A percentile compares a stretch with the other conserved stretches of the same genome.
These are phyloP conservation scores for Odontocerum albicorne DNA, from an alignment of 2,888 invertebrate genomes.

Conservation along the genomic window DNA sequence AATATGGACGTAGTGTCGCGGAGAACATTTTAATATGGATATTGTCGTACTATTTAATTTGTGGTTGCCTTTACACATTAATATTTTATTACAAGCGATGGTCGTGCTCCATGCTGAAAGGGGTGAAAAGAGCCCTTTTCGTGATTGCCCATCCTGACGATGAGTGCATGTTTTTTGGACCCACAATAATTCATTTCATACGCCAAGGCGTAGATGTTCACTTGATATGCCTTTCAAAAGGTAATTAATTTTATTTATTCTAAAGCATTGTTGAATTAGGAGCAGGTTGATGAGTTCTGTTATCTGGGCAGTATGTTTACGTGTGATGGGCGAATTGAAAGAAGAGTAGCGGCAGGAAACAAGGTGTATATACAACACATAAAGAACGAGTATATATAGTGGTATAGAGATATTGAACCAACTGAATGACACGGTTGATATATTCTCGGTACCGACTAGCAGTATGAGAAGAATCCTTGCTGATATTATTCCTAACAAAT, in stretches of 20 bases:
- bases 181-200: conserved; percentile 74
- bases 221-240: conserved; percentile 83
- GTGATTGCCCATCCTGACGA: conserved; percentile 91
- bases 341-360: too few species aligned
- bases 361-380: too few species aligned
- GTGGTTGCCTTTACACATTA: conserved; percentile 23
- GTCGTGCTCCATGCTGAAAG: conserved; percentile 15
- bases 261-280: too few species aligned
- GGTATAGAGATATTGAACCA: too few species aligned
- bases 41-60: conserved; percentile 24
- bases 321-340: too few species aligned
- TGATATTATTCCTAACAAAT: too few species aligned
- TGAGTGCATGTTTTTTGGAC: conserved; percentile 99
- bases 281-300: too few species aligned
- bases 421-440: too few species aligned
- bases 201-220: conserved; percentile 70
- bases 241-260: conserved; percentile 55
- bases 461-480: too few species aligned
- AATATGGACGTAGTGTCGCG: conserved; percentile 17
- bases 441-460: too few species aligned
- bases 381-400: too few species aligned
- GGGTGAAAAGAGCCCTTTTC: conserved; percentile 27
- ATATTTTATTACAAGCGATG: conserved; percentile 15
- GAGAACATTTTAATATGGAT: conserved; percentile 24
- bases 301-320: too few species aligned